These are phyloP conservation scores for Megaceryle maxima DNA, from an alignment of 2,113 vertebrate species.

Conservation along the genomic window DNA sequence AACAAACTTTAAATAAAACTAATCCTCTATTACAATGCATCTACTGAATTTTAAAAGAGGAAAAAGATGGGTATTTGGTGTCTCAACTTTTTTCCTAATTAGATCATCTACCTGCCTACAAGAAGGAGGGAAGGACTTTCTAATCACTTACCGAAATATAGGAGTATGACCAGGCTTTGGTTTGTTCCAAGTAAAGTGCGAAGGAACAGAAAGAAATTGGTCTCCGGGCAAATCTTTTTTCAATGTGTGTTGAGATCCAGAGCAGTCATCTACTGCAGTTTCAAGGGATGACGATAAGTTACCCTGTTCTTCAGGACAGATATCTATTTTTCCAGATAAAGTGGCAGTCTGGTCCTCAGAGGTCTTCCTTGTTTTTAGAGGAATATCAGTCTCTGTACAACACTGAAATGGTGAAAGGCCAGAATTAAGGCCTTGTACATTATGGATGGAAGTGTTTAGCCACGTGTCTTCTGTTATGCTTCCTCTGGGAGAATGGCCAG, in stretches of 20 bases:
- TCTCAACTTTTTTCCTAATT: not conserved
- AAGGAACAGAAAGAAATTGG: slow-evolving; percentile 97
- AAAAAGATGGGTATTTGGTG: not conserved
- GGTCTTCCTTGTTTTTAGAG: slow-evolving; percentile 95
- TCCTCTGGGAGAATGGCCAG: slow-evolving; percentile 92
- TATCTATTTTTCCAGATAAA: slow-evolving; percentile 87
- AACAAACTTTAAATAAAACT: not conserved
- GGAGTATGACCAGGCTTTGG: slow-evolving; percentile 97
- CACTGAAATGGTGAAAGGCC: slow-evolving; percentile 90
- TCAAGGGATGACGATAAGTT: slow-evolving; percentile 88
- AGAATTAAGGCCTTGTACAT: slow-evolving; percentile 70
- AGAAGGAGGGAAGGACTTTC: not conserved
- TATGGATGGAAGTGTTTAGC: slow-evolving; percentile 81
- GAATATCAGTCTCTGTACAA: slow-evolving; percentile 92
- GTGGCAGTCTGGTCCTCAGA: slow-evolving; percentile 91
- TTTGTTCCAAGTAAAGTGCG: slow-evolving; percentile 98
- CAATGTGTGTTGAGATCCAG: slow-evolving; percentile 81
- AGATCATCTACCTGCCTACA: not conserved
- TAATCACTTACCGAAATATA: slow-evolving; percentile 89
- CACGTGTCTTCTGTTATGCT: slow-evolving; percentile 97
- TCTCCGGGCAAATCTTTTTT: slow-evolving; percentile 93
- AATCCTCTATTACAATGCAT: not conserved
- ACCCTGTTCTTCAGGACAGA: slow-evolving; percentile 88
- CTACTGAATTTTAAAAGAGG: not conserved
- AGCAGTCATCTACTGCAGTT: slow-evolving; percentile 85